Base-by-base conservation (phyloP, 2,113 vertebrate genomes). In the Nycticebus coucang region DNA sequence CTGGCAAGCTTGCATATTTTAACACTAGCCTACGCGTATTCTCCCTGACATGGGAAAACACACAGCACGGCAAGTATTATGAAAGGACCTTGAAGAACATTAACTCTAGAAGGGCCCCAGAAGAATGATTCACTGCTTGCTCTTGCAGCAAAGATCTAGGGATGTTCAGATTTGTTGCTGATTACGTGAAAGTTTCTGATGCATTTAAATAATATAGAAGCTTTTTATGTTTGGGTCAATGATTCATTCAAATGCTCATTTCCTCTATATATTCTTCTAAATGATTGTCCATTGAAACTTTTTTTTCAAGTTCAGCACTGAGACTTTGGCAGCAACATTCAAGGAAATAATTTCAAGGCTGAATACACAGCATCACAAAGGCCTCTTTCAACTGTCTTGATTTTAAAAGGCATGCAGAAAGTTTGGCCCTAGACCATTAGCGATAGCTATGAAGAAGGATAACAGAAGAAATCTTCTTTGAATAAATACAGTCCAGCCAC, bases 231-330 rank as follows among this genome's bases (percentile, higher is more conserved):
- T 91, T 91, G 68, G 26, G 87, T 89, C 80, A 87, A 45, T 66
- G 84, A 92, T 69, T 97, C 41, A 89, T 94, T 92, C 77, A 90
- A 92, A 94, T 74, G 78, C 37, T 90, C 33, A 80, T 94, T 94
- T 95, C 66, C 77, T 95, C 50, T 90, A 30, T 95, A 71, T 89
- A 55, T 69, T 90, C n/a, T 94, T 74, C 66, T 93, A 82, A 93
- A 75, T 87, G 66, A 88, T 60, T 92, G 45, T 81, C 71, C 79
- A 71, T 69, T 85, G 90, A 85, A 90, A 93, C 3, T 33, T 82
- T 72, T 85, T 85, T 19, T 95, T 79, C 26, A 87, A 69, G 30
- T 69, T 66, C 45, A 95, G 77, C 50, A 50, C 71, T 37, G 24
- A 93, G 35, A 8, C 53, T 80, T 22, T 37, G 57, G 87, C 59